Evolutionary conservation across 2,797 vertebrate genomes (phyloP), one percentile per base, ranked within the genome.

Genomic region (Phyllotis vaccarum): DNA sequence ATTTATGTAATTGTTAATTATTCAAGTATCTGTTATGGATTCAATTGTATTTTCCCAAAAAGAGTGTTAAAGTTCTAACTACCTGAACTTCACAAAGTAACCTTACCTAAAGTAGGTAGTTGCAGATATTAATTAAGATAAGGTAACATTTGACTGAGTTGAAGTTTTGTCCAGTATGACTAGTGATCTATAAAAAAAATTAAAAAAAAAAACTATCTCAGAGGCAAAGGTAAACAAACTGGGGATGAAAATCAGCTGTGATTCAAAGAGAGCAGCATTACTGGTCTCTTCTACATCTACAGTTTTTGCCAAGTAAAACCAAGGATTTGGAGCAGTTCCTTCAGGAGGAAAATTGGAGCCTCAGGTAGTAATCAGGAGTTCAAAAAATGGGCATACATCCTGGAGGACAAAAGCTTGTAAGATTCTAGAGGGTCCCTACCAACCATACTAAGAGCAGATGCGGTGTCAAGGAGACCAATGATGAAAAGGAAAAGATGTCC

Each of bases 1-100:
- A 80, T 92, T 96, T 70, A 85, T 92, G 17, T 22, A 52, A n/a
- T 11, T 62, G 43, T 92, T 88, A 94, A 83, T 91, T 76, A 94
- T 93, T 92, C 31, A 94, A 79, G 72, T 40, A 19, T 21, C 31
- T 93, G 43, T 66, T 89, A 66, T 40, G 43, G 46, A 16, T 56
- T 82, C 49, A 66, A 76, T 93, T 91, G 24, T 52, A 19, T 89
- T 60, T 93, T 43, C 21, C 19, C 37, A 70, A 76, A 64, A 81
- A 21, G 12, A 49, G 10, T 10, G 17, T 66, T 13, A 0, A 82
- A 43, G 49, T 94, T 12, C 0, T 21, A 85, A 58, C 7, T 27
- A 40, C 13, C 13, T 40, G 78, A 82, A 83, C 24, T 64, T 80
- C 86, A 89, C 56, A 70, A n/a, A 31, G 16, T 40, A 21, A 34